phyloP scores from a whole-genome alignment of 2,888 invertebrate genomes.

The Lasioglossum zephyrum region DNA sequence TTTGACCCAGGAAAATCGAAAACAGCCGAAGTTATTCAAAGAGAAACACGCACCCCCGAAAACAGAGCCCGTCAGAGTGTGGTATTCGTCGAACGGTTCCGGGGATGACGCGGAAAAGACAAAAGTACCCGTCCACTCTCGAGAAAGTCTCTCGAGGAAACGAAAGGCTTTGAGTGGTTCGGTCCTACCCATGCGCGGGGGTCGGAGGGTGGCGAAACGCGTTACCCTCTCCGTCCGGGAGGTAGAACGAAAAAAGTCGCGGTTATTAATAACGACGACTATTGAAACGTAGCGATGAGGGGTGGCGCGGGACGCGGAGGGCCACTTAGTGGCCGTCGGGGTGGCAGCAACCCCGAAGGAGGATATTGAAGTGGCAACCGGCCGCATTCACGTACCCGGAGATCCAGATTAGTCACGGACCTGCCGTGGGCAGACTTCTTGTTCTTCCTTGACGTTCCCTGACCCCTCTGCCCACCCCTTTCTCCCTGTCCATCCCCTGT shows the following conservation, averaged over 20 bases:
- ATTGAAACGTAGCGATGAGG: slow-evolving; percentile 30
- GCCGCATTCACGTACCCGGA: slow-evolving; percentile 45
- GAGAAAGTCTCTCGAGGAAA: neutral
- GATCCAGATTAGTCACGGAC: slow-evolving; percentile 71
- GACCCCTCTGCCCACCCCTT: neutral
- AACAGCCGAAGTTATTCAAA: too few species aligned
- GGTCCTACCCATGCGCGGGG: neutral
- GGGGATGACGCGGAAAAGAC: neutral
- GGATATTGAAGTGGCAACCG: slow-evolving; percentile 55
- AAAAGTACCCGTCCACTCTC: neutral
- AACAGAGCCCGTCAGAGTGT: neutral
- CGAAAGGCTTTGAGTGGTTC: neutral
- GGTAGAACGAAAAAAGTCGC: slow-evolving; percentile 21
- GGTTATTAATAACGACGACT: slow-evolving; percentile 53
- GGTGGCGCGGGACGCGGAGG: neutral
- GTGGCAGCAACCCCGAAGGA: slow-evolving; percentile 36
- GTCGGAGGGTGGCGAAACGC: neutral
- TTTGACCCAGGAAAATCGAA: too few species aligned
- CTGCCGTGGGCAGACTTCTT: slow-evolving; percentile 46
- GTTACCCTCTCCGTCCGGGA: slow-evolving; percentile 5
- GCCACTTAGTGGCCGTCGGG: slow-evolving; percentile 11
- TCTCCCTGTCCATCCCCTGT: neutral
- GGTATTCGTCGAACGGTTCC: neutral
- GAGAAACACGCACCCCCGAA: neutral
- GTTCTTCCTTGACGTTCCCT: slow-evolving; percentile 10